Percentiles rank a stretch among this genome's conserved stretches.
phyloP scores from a whole-genome alignment of 2,888 invertebrate species.

The Heliconius cydno region DNA sequence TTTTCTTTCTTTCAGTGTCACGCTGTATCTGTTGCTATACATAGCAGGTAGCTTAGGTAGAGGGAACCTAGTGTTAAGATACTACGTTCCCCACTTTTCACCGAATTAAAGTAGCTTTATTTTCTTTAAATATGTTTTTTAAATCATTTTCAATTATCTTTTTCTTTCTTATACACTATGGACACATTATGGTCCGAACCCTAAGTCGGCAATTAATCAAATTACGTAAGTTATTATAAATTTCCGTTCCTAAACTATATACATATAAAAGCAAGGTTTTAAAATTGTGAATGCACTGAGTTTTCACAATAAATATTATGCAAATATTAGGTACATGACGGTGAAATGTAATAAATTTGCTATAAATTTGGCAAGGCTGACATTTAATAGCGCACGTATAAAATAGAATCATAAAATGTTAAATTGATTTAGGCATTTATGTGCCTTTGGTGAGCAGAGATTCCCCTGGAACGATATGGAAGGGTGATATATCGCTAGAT shows the following conservation, averaged over 20 bases:
- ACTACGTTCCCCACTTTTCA: too few relatives aligned
- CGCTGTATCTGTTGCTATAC: too few relatives aligned
- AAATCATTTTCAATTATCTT: too few relatives aligned
- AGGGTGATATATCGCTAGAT: slow-evolving; percentile 21
- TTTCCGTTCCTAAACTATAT: too few relatives aligned
- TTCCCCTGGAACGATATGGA: slow-evolving; percentile 32
- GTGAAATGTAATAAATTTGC: slow-evolving; percentile 39
- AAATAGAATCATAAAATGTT: slow-evolving; percentile 46
- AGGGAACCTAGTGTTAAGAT: too few relatives aligned
- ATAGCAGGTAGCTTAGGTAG: too few relatives aligned
- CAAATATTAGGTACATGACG: slow-evolving; percentile 24
- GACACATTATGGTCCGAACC: not conserved
- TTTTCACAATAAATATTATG: slow-evolving; percentile 7
- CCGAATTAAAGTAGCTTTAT: too few relatives aligned
- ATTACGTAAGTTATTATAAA: too few relatives aligned
- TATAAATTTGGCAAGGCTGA: slow-evolving; percentile 43
- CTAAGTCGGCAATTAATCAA: too few relatives aligned
- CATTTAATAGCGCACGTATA: slow-evolving; percentile 42
- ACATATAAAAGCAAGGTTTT: too few relatives aligned
- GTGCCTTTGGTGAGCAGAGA: slow-evolving; percentile 35
- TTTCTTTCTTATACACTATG: not conserved
- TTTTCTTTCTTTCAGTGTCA: too few relatives aligned
- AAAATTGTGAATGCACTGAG: not conserved
- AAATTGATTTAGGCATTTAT: slow-evolving; percentile 46
- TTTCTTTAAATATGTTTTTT: too few relatives aligned